Conservation (phyloP, 2,113 vertebrate genomes). For the Ondatra zibethicus region DNA sequence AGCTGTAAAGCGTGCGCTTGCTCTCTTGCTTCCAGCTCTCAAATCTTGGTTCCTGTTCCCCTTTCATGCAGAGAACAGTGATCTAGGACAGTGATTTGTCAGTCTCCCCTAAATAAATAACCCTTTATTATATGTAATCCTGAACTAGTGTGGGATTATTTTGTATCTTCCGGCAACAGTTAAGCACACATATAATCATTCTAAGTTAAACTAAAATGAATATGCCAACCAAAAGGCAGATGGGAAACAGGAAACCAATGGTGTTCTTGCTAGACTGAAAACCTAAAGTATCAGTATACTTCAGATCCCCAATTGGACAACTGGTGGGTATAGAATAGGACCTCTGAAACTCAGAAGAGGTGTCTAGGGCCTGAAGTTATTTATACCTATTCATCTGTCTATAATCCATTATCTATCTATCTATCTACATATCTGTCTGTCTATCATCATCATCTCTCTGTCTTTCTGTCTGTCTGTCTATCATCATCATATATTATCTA, state of each 20-base stretch:
- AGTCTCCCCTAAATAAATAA: no score
- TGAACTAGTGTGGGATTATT: no score
- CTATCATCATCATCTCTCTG: background rate
- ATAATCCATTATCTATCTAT: background rate
- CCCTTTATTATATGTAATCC: no score
- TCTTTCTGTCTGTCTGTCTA: background rate
- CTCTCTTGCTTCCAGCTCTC: no score
- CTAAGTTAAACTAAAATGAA: background rate
- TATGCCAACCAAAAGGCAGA: background rate
- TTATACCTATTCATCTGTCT: no score
- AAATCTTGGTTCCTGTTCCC: no score
- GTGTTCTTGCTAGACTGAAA: background rate
- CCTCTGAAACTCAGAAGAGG: background rate
- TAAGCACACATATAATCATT: background rate
- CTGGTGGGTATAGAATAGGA: background rate
- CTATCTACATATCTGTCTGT: no score
- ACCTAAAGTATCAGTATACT: background rate
- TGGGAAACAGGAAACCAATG: background rate
- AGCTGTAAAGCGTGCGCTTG: no score
- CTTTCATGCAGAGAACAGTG: no score
- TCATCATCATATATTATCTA: background rate
- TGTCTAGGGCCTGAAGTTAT: background rate
- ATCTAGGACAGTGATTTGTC: no score
- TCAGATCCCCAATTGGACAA: background rate
- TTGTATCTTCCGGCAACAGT: no score